phyloP scores from a whole-genome alignment of 2,797 vertebrate species.

The Varecia variegata region DNA sequence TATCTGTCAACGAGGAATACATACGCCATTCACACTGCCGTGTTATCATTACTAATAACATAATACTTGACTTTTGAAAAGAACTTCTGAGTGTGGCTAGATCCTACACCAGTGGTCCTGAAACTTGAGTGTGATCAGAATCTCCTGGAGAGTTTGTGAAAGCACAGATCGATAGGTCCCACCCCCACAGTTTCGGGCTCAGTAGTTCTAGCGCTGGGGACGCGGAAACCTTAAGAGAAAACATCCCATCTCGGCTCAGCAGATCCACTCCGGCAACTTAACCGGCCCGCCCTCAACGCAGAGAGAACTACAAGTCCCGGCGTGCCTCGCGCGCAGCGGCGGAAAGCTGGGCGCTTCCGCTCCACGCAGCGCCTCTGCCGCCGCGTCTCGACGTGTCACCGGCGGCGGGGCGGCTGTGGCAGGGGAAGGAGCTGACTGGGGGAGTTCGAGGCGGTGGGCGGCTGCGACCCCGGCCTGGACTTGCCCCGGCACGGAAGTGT shows the following conservation, averaged over 20 bases:
- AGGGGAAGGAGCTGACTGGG: constrained; percentile 19
- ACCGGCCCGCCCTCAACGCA: accelerated
- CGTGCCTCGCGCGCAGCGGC: constrained; percentile 64
- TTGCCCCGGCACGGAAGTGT: constrained; percentile 60
- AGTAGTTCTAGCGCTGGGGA: not conserved
- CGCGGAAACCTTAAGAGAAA: not conserved
- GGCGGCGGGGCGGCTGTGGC: constrained; percentile 62
- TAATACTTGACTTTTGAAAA: not conserved
- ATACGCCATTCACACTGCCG: not conserved
- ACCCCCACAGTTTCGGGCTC: not conserved
- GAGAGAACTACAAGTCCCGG: constrained; percentile 71
- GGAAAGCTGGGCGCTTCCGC: constrained; percentile 64
- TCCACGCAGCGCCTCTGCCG: constrained; percentile 67
- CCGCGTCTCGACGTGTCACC: constrained; percentile 79
- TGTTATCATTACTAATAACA: not conserved
- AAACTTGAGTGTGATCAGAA: not conserved
- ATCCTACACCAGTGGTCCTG: not conserved
- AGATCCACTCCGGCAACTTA: not conserved
- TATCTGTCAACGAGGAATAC: not conserved
- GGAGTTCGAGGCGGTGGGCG: constrained; percentile 60
- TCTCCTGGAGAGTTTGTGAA: not conserved
- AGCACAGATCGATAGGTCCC: not conserved
- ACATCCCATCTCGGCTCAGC: not conserved
- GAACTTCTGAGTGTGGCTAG: not conserved
- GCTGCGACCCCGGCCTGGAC: constrained; percentile 52